Evolutionary conservation across 2,888 invertebrate genomes (phyloP), one percentile per base, ranked within the genome.

Genomic region (Pristionchus entomophagus): DNA sequence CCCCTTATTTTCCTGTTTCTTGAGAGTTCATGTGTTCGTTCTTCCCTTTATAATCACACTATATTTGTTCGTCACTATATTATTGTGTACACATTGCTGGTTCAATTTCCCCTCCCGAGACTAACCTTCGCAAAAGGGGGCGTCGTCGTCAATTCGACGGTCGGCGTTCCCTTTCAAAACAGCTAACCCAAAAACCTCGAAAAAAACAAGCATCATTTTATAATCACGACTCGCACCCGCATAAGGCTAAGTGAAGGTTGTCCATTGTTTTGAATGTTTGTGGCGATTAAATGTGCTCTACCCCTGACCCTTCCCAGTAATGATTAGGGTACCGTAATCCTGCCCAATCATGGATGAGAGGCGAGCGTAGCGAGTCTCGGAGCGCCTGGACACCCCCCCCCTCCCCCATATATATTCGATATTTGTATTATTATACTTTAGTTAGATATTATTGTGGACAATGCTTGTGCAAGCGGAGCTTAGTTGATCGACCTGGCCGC

Each of bases 191-290:
- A 41, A 73, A 73, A 73, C 38, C 41, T n/a, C 41, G 10, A 73
- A 73, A 73, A 73, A 73, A 41, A 73, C 19, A n/a, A n/a, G n/a
- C 5, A n/a, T n/a, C n/a, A n/a, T 22, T 19, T 73, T 3, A 26
- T 26, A 41, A n/a, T 41, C 73, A 65, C 19, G 22, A 8, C 65
- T 65, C 73, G 73, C 41, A 45, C 73, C 73, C 73, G 73, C 14
- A n/a, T 19, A 73, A 73, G 38, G 73, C 73, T 73, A 73, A 73
- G 73, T 73, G 73, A 73, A 26, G 26, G 73, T 73, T 73, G n/a
- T 45, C n/a, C n/a, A n/a, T 41, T 17, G 69, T 69, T 73, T n/a
- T 45, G 73, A n/a, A 41, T 35, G 65, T 19, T n/a, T 65, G 65
- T 65, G 65, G 65, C 65, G 65, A 65, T 65, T 29, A 29, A 19